Evolutionary conservation across 1,140 invertebrate genomes (phyloP), one percentile per base, ranked within the genome.

Genomic region (Lucilia cuprina): DNA sequence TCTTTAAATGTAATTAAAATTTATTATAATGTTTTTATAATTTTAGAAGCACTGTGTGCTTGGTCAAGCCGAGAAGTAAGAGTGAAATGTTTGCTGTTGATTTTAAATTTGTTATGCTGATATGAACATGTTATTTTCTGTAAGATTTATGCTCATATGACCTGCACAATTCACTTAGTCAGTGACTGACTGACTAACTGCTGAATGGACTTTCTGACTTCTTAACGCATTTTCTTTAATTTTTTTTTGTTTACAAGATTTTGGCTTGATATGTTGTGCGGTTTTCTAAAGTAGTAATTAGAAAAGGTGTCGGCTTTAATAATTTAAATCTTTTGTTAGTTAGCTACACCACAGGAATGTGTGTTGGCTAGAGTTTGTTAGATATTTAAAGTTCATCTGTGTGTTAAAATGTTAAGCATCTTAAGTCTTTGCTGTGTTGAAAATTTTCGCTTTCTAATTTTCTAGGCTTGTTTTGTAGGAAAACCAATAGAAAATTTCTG

Each of bases 381-480:
- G 10, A n/a, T 8, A 60, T 21, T 70, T 70, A 10, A 70, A 70
- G 19, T 21, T 25, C 65, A 70, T 30, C 5, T 21, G 17, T 30
- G 19, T 55, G 50, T 55, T 55, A 13, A 55, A 70, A 21, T 70
- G 65, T 25, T 70, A 70, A 70, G 65, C 65, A 70, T 70, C 65
- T 55, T 55, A 55, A 55, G 7, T n/a, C 5, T 41, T 30, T 8
- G 41, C 0, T 10, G 10, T 2, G 41, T 41, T 3, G 1, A 41
- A 55, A 14, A 70, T 70, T 70, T 70, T 70, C 65, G 65, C 65
- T 70, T 70, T 70, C 65, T 70, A 70, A 70, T 70, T 70, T 70
- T 70, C 65, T 21, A 70, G 21, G 65, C 19, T 21, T 21, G 2
- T 70, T 70, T 70, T 2, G 41, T 10, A 10, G 50, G 13, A 55